Evolutionary conservation across 1,140 invertebrate genomes (phyloP), one percentile per base, ranked within the genome.

Genomic region (Drosophila triauraria): DNA sequence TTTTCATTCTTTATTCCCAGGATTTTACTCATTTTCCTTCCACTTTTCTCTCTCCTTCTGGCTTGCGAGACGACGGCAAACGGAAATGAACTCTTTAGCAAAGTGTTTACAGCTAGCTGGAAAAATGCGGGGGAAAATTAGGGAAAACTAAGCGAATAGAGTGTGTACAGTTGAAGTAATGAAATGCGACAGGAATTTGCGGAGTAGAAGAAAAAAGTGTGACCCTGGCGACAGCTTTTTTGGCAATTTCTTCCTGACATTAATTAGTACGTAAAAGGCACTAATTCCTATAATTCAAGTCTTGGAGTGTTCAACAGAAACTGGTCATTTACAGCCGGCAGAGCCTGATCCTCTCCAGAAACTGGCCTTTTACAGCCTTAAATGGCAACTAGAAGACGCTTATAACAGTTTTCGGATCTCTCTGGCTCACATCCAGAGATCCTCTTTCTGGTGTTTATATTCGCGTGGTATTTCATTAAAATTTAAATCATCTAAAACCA

Each of bases 41-140:
- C 42, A 32, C 10, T 42, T 50, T 68, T 23, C 42, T 8, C 7
- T n/a, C 25, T 53, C 12, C 20, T 65, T 61, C 61, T 60, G 70
- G 67, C 70, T 65, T 56, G 59, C 60, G 53, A 70, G 78, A 70
- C 65, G 56, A 78, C 65, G 56, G 69, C 78, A 86, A 86, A 62
- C 82, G 78, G 82, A 86, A 86, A 86, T 86, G 78, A 81, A 86
- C 82, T 81, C 78, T 80, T 80, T 80, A 81, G 82, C 54, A 71
- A 65, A 74, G 77, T 71, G 61, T 71, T 80, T 80, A 80, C 78
- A 80, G 75, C 60, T 70, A 54, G 65, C 62, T 67, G 51, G 59
- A 43, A 68, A 46, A 40, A 25, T n/a, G 65, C 17, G 47, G 40
- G 13, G 50, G 25, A 40, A 59, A 72, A 57, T 57, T 57, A 57